Base-by-base conservation (phyloP, 2,113 vertebrate genomes). In the Pomatostomus ruficeps region DNA sequence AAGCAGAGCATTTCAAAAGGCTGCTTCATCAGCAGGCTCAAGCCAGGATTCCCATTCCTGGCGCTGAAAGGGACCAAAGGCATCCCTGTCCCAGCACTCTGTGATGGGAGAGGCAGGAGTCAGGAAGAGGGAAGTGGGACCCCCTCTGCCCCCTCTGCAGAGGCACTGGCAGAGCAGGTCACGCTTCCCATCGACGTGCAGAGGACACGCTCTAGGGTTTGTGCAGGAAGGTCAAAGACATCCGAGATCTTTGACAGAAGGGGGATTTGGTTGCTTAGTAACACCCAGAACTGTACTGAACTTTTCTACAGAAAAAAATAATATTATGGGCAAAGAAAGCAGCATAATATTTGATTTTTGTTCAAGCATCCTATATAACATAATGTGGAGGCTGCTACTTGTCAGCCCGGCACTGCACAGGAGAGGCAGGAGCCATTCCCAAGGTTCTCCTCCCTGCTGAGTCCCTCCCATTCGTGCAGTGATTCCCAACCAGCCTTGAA, bases 211-310 rank as follows among this genome's bases (percentile, higher is more conserved):
- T 15, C 52, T 72, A 48, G 78, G 81, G 57, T 29, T 62, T 25
- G 61, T 13, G 36, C 1, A 48, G 55, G 84, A 71, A 74, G 80
- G 95, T 92, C 66, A 89, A 75, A 86, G 49, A 61, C 26, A 49
- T 24, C 36, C n/a, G 59, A 94, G 94, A 78, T n/a, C 67, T 90
- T 63, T 84, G 92, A 87, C 73, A 81, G 89, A 85, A 94, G 21
- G 40, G 55, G 40, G 48, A 89, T 71, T 73, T 91, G 65, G 83
- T 67, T 91, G 89, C 76, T 74, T 14, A 84, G 91, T 92, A 95
- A 91, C 83, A 75, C 38, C n/a, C 67, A 85, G 77, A 85, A 79
- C 33, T 19, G 15, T 40, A 42, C 42, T 77, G 76, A 51, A 66
- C 36, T 67, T 74, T 88, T 58, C 20, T 51, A 29, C 3, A 62